Evolutionary conservation across 2,888 invertebrate genomes (phyloP).

Genomic region (Drosophila neonasuta): DNA sequence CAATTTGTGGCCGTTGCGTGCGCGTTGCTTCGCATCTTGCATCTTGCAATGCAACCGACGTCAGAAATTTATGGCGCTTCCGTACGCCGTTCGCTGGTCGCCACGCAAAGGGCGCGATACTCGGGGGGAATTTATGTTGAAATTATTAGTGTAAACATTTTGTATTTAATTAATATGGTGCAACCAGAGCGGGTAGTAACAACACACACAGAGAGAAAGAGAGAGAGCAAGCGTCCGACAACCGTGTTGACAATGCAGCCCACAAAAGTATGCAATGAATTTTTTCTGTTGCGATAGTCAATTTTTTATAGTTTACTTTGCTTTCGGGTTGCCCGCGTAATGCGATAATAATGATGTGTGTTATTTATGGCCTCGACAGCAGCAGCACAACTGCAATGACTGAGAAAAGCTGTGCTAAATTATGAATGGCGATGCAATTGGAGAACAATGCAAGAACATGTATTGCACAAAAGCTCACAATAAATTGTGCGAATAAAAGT

Average conservation of each 20-base stretch:
- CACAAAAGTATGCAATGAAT: conserved; percentile 50
- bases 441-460: conserved; percentile 1
- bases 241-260: conserved; percentile 40
- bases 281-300: conserved; percentile 49
- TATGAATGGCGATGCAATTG: conserved; percentile 5
- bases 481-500: background rate
- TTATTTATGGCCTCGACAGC: conserved; percentile 44
- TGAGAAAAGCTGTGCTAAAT: conserved; percentile 29
- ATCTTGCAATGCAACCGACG: conserved; percentile 40
- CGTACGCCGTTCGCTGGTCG: conserved; percentile 37
- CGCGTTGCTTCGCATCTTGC: conserved; percentile 44
- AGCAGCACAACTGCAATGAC: conserved; percentile 2
- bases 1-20: conserved; percentile 73
- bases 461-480: background rate
- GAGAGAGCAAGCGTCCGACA: conserved; percentile 6
- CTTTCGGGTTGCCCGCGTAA: conserved; percentile 41
- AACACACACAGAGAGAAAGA: conserved; percentile 2
- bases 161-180: conserved; percentile 78
- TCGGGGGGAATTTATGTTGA: conserved; percentile 65
- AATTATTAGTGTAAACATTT: conserved; percentile 79
- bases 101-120: conserved; percentile 2
- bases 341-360: conserved; percentile 71
- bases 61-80: conserved; percentile 69
- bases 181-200: background rate
- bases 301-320: conserved; percentile 52